A percentile compares a stretch with the other conserved stretches of the same genome.
Evolutionary conservation across 1,140 invertebrate genomes (phyloP).

Genomic region (Anastrepha ludens): DNA sequence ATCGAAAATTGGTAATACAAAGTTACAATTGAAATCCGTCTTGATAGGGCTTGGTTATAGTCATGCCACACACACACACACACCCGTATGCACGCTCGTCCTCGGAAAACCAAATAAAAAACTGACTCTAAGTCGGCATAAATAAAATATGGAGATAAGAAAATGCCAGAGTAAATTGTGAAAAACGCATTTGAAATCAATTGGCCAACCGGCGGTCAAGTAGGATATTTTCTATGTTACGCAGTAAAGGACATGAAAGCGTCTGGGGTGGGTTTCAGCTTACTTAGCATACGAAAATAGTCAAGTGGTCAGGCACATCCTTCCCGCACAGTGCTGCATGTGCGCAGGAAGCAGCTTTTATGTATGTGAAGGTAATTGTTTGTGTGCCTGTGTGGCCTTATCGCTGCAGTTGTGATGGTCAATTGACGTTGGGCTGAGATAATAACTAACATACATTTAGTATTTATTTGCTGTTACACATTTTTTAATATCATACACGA

Average conservation of each 20-base stretch:
- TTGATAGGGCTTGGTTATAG: not conserved
- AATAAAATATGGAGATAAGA: constrained; percentile 52
- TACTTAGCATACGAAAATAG: constrained; percentile 46
- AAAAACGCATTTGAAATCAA: constrained; percentile 42
- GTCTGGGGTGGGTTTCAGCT: not conserved
- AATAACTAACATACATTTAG: constrained; percentile 18
- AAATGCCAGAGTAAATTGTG: constrained; percentile 25
- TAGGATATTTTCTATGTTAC: constrained; percentile 18
- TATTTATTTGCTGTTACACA: constrained; percentile 42
- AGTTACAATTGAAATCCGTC: constrained; percentile 37
- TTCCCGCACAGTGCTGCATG: not conserved
- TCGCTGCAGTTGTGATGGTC: constrained; percentile 38
- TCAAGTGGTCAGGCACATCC: not conserved
- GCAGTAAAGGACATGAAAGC: not conserved
- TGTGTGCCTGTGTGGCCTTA: constrained; percentile 8
- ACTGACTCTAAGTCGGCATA: constrained; percentile 42
- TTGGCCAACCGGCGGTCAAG: constrained; percentile 46
- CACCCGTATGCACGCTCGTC: not conserved
- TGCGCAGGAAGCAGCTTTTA: not conserved
- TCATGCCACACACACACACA: not conserved
- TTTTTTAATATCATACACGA: constrained; percentile 17
- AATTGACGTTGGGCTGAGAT: constrained; percentile 36
- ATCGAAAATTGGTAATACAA: constrained; percentile 27
- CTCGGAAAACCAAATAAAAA: constrained; percentile 23
- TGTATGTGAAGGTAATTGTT: not conserved